Evolutionary conservation across 35 echinoderm and acorn worm genomes (phyloP).

Genomic region (Nesometra sesokonis): DNA sequence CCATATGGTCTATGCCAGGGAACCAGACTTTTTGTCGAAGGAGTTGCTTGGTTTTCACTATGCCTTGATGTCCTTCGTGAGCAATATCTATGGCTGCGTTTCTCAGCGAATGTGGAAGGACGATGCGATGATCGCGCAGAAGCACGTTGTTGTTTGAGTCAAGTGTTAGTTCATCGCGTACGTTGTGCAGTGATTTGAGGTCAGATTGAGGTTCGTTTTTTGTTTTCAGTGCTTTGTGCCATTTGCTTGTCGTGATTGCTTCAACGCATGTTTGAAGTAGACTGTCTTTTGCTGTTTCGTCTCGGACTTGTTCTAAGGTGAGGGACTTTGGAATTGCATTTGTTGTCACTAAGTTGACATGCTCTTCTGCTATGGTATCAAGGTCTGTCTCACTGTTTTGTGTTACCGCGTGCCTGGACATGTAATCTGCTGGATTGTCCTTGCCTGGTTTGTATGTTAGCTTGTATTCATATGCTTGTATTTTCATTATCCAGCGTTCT

Average conservation of each 20-base stretch:
- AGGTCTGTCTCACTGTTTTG: not conserved
- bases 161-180: constrained; percentile 38
- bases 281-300: constrained; percentile 32
- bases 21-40: constrained; percentile 11
- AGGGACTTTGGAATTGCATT: constrained; percentile 65
- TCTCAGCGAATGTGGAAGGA: constrained; percentile 34
- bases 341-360: constrained; percentile 26
- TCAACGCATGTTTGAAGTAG: constrained; percentile 12
- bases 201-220: not conserved
- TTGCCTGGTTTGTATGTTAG: constrained; percentile 37
- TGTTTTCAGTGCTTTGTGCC: constrained; percentile 10
- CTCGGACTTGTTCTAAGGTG: constrained; percentile 14
- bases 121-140: constrained; percentile 35
- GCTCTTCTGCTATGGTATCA: constrained; percentile 42
- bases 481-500: constrained; percentile 62
- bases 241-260: constrained; percentile 23
- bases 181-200: constrained; percentile 3
- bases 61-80: constrained; percentile 60
- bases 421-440: constrained; percentile 46
- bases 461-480: constrained; percentile 49
- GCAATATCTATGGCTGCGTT: constrained; percentile 40
- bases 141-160: constrained; percentile 21
- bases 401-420: constrained; percentile 30
- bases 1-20: not conserved
- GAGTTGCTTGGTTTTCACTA: constrained; percentile 32